Percentiles rank a stretch among this genome's conserved stretches.
Conservation (phyloP, 2,113 vertebrate genomes). For the Ellobius talpinus region DNA sequence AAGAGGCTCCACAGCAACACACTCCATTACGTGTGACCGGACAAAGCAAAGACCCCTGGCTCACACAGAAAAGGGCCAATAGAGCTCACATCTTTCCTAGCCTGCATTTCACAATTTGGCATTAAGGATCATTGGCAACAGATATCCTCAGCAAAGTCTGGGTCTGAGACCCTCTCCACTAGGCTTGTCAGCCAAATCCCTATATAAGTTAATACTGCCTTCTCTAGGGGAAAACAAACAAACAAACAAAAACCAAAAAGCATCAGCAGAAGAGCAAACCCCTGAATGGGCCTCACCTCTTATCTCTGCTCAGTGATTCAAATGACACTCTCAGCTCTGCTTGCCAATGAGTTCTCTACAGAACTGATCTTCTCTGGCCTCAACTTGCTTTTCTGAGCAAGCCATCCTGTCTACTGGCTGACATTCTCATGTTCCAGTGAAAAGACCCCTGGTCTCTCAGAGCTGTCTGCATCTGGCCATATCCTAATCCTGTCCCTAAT, state of each 20-base stretch:
- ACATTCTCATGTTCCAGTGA: neutral
- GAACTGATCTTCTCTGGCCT: neutral
- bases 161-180: neutral
- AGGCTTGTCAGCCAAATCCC: neutral
- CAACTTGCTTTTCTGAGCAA: neutral
- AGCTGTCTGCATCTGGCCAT: neutral
- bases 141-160: constrained; percentile 9
- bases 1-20: neutral
- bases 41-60: neutral
- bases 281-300: neutral
- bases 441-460: neutral
- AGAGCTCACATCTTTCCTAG: neutral
- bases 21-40: neutral
- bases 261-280: neutral
- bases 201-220: neutral
- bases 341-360: neutral
- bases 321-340: neutral
- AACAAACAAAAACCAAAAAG: neutral
- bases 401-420: neutral
- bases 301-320: neutral
- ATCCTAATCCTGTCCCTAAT: neutral
- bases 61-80: neutral
- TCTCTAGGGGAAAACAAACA: neutral
- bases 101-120: neutral
- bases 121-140: neutral